phyloP scores from a whole-genome alignment of 2,113 vertebrate species.

The Dissostichus mawsoni region DNA sequence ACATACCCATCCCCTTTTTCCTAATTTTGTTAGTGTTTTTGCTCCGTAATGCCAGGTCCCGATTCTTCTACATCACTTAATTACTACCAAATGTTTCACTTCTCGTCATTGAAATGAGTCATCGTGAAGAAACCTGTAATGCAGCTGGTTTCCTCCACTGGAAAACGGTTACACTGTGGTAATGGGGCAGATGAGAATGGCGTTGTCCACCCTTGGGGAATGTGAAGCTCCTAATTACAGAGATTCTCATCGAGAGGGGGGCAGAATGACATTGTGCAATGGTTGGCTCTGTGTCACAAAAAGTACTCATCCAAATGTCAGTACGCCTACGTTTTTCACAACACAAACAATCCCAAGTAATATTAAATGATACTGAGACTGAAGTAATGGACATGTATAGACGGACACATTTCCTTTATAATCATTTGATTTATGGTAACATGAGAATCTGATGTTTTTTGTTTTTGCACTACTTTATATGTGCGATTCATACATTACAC shows the following conservation, averaged over 20 bases:
- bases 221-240: slow-evolving; percentile 30
- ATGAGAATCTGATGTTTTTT: background rate
- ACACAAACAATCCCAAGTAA: slow-evolving; percentile 2
- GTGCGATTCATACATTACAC: background rate
- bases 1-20: background rate
- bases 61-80: background rate
- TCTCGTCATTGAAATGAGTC: background rate
- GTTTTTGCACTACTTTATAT: background rate
- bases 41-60: background rate
- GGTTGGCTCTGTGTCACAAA: slow-evolving; percentile 33
- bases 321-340: slow-evolving; percentile 8
- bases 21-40: background rate
- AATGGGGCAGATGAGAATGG: slow-evolving; percentile 19
- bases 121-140: background rate
- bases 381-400: background rate
- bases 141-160: background rate
- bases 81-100: background rate
- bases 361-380: background rate
- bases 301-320: slow-evolving; percentile 30
- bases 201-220: slow-evolving; percentile 31
- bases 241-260: slow-evolving; percentile 23
- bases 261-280: slow-evolving; percentile 30
- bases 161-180: background rate
- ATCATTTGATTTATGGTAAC: background rate
- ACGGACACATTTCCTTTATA: too few relatives aligned